Evolutionary conservation across 2,888 invertebrate genomes (phyloP).

Genomic region (Pemphredon lugubris): DNA sequence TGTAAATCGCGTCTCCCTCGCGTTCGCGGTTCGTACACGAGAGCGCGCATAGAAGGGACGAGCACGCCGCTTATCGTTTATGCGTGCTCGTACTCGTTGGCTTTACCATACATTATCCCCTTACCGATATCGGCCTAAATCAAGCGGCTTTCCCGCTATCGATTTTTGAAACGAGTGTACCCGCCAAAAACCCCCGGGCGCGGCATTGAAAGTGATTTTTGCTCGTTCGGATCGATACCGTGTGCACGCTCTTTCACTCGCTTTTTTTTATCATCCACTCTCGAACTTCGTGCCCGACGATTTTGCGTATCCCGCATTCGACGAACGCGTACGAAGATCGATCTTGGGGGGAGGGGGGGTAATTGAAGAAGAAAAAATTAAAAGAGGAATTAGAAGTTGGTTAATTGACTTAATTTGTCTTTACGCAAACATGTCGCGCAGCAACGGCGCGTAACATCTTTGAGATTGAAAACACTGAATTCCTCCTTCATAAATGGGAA

Average conservation of each 20-base stretch:
- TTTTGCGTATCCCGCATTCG: too few species aligned
- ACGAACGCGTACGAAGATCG: too few species aligned
- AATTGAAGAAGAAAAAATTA: too few species aligned
- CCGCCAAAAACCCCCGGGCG: slow-evolving; percentile 4
- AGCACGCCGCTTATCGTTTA: slow-evolving; percentile 63
- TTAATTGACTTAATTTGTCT: too few species aligned
- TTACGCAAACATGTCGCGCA: too few species aligned
- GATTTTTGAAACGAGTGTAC: slow-evolving; percentile 56
- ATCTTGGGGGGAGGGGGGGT: too few species aligned
- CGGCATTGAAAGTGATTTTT: slow-evolving; percentile 31
- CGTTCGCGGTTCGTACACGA: slow-evolving; percentile 60
- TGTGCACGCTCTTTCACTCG: background rate
- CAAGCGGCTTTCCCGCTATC: slow-evolving; percentile 57
- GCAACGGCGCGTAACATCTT: too few species aligned
- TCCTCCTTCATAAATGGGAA: too few species aligned
- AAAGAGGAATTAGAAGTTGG: too few species aligned
- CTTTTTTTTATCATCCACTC: too few species aligned
- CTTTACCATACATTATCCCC: slow-evolving; percentile 66
- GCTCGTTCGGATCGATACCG: background rate
- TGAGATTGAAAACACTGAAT: too few species aligned
- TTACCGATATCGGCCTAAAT: slow-evolving; percentile 61
- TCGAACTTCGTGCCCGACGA: too few species aligned
- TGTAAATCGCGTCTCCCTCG: slow-evolving; percentile 65
- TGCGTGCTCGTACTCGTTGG: slow-evolving; percentile 65
- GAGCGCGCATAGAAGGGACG: slow-evolving; percentile 43